Percentiles rank a stretch among this genome's conserved stretches.
phyloP scores from a whole-genome alignment of 2,888 invertebrate species.

The Acanthococcus lagerstroemiae region DNA sequence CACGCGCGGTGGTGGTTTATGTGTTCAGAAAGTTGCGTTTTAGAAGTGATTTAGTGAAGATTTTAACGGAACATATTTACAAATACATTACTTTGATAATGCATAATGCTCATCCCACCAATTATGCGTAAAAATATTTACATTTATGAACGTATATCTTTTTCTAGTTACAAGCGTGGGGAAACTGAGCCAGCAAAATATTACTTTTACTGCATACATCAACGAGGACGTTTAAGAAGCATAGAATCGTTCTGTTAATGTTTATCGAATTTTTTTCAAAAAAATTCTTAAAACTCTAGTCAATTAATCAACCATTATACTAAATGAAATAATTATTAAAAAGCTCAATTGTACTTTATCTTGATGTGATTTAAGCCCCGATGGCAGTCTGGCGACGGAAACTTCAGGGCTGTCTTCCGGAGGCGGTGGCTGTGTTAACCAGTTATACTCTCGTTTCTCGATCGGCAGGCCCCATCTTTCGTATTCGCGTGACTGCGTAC shows the following conservation, averaged over 20 bases:
- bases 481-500: constrained; percentile 82
- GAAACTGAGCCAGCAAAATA: too few species aligned
- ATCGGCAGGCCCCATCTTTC: constrained; percentile 81
- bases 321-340: constrained; percentile 5
- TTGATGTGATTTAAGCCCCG: constrained; percentile 58
- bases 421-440: constrained; percentile 86
- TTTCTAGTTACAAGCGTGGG: too few species aligned
- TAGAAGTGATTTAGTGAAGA: too few species aligned
- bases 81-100: too few species aligned
- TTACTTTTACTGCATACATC: too few species aligned
- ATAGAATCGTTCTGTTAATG: not conserved
- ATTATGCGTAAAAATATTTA: too few species aligned
- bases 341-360: not conserved
- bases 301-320: not conserved
- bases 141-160: too few species aligned
- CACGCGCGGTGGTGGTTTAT: too few species aligned
- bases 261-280: not conserved
- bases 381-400: constrained; percentile 69
- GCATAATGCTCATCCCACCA: too few species aligned
- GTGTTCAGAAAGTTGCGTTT: too few species aligned
- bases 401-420: constrained; percentile 83
- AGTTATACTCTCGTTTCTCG: constrained; percentile 85
- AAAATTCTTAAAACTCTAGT: not conserved
- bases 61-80: too few species aligned
- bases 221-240: too few species aligned